These are phyloP conservation scores for Rhodophaea formosa DNA, from an alignment of 2,888 invertebrate species.

Conservation along the genomic window DNA sequence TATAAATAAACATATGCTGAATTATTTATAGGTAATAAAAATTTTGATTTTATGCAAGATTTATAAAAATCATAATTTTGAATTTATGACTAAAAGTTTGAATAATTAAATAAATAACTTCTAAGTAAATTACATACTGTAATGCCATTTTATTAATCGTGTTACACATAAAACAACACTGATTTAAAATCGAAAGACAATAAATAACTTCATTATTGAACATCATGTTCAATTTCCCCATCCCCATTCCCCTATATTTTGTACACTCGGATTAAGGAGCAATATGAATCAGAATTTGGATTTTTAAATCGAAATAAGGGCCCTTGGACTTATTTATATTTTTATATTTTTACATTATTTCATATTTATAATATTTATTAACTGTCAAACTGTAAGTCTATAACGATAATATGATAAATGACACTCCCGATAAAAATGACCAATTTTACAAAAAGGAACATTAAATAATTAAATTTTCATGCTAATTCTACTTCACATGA, in stretches of 20 bases:
- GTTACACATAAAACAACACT: no score
- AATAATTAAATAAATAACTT: no score
- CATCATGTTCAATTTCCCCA: slow-evolving; percentile 1
- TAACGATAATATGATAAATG: background rate
- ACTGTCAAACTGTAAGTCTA: background rate
- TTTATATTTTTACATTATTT: slow-evolving; percentile 1
- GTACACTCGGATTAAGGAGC: background rate
- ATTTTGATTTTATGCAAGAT: no score
- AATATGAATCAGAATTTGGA: background rate
- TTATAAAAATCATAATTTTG: no score
- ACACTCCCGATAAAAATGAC: slow-evolving; percentile 1
- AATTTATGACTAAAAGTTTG: no score
- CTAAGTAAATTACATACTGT: no score
- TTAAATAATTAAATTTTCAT: slow-evolving; percentile 2
- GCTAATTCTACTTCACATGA: slow-evolving; percentile 1
- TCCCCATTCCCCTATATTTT: slow-evolving; percentile 1
- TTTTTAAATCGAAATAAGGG: slow-evolving; percentile 7
- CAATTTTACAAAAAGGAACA: slow-evolving; percentile 1
- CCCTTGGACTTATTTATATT: background rate
- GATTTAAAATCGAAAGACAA: no score
- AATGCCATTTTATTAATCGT: no score
- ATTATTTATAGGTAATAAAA: no score
- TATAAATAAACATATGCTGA: no score
- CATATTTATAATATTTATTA: slow-evolving; percentile 4
- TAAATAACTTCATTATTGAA: background rate